A percentile compares a stretch with the other conserved stretches of the same genome.
phyloP scores from a whole-genome alignment of 2,113 vertebrate species.

The Otis tarda region DNA sequence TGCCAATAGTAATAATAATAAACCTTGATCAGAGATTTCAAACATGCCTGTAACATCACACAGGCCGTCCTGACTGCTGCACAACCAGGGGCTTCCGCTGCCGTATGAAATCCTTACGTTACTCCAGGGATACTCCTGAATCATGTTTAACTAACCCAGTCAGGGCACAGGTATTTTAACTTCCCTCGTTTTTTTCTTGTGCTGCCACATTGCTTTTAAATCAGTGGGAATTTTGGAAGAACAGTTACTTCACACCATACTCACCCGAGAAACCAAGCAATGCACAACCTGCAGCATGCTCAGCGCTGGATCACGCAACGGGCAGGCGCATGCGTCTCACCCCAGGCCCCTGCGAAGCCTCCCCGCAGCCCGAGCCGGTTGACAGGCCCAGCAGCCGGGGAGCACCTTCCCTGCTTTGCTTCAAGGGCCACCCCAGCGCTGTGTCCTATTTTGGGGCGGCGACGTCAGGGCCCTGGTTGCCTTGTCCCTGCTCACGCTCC shows the following conservation, averaged over 20 bases:
- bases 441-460: background rate
- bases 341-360: background rate
- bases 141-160: background rate
- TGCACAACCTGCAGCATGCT: accelerated
- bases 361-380: accelerated
- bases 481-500: background rate
- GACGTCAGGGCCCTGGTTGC: accelerated
- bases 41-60: slow-evolving; percentile 9
- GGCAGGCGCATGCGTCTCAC: accelerated
- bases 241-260: background rate
- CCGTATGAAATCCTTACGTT: background rate
- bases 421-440: background rate
- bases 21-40: slow-evolving; percentile 37
- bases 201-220: background rate
- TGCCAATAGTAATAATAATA: background rate
- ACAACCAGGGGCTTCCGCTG: background rate
- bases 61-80: background rate
- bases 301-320: background rate
- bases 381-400: background rate
- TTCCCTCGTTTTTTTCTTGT: background rate
- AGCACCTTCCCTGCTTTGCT: background rate
- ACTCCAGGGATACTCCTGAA: background rate
- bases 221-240: background rate
- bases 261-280: background rate
- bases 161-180: background rate